Evolutionary conservation across 2,797 vertebrate genomes (phyloP).

Genomic region (Pitangus sulphuratus): DNA sequence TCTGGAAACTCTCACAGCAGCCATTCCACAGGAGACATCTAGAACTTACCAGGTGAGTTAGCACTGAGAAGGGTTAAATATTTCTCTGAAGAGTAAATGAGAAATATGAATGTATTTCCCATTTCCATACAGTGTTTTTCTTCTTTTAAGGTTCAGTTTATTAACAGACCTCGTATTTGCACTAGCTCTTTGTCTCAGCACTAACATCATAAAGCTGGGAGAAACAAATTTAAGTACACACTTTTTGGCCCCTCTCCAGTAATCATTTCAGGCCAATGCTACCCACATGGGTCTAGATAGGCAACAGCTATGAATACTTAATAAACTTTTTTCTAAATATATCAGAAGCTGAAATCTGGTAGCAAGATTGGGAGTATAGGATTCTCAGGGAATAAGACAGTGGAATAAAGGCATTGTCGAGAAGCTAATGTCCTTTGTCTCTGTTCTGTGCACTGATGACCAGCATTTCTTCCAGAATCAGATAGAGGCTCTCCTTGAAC

Average conservation of each 20-base stretch:
- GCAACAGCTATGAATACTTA: background rate
- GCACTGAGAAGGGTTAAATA: background rate
- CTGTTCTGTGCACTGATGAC: background rate
- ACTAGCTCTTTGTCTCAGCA: background rate
- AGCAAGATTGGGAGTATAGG: background rate
- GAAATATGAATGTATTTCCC: background rate
- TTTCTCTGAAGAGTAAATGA: background rate
- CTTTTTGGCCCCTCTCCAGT: background rate
- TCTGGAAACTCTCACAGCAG: background rate
- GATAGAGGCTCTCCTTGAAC: slow-evolving; percentile 52
- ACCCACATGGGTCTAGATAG: background rate
- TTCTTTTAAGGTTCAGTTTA: background rate
- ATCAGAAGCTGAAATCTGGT: background rate
- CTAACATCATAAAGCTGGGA: background rate
- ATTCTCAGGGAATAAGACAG: background rate
- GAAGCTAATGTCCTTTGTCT: background rate
- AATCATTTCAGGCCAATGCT: background rate
- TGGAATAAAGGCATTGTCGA: background rate
- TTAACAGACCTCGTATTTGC: background rate
- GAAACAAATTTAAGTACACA: background rate
- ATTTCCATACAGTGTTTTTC: background rate
- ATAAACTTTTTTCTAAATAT: background rate
- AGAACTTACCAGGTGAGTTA: slow-evolving; percentile 65
- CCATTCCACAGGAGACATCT: background rate
- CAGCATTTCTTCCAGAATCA: background rate